Base-by-base conservation (phyloP, 1,140 invertebrate species). In the Campoletis sonorensis region DNA sequence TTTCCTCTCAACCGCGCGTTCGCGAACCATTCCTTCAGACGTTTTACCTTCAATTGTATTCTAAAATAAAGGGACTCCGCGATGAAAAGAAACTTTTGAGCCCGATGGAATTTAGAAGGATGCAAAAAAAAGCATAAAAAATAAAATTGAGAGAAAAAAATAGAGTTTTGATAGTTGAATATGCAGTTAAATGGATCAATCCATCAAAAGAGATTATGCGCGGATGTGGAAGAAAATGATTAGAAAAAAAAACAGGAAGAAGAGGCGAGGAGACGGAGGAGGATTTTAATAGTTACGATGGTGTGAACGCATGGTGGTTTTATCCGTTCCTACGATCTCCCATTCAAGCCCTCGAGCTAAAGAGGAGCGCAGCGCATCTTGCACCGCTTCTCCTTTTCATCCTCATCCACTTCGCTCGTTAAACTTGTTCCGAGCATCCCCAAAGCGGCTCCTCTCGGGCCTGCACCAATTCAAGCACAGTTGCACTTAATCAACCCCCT, bases 311-410 rank as follows among this genome's bases (percentile, higher is more conserved):
- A 75, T 76, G 80, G 80, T 67, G 76, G 71, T 68, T 76, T 72
- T 81, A 75, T 75, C 73, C 72, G 70, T 77, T 67, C 80, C 61
- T 51, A 76, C 76, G 40, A 67, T 81, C 80, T 61, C 18, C 54
- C 51, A 78, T 51, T 54, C 37, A 61, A 61, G 26, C 54, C 45
- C 51, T 61, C 49, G 26, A 27, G 76, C 70, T 37, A 72, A 40
- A 81, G 51, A 49, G 23, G 37, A 4, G 37, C 37, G 10, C 37
- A 37, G 4, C 79, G 71, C 79, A 54, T 80, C 61, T n/a, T 40
- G 77, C 33, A 10, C 33, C 33, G 23, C 67, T 70, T 37, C 33
- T 70, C 67, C 7, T 30, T 70, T 73, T 73, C 21, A 33, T 73
- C 71, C 15, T 54, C 51, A 54, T 54, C 51, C 51, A 18, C 15